These are phyloP conservation scores for Orientallactaga sibirica DNA, from an alignment of 2,797 vertebrate genomes.

Conservation along the genomic window DNA sequence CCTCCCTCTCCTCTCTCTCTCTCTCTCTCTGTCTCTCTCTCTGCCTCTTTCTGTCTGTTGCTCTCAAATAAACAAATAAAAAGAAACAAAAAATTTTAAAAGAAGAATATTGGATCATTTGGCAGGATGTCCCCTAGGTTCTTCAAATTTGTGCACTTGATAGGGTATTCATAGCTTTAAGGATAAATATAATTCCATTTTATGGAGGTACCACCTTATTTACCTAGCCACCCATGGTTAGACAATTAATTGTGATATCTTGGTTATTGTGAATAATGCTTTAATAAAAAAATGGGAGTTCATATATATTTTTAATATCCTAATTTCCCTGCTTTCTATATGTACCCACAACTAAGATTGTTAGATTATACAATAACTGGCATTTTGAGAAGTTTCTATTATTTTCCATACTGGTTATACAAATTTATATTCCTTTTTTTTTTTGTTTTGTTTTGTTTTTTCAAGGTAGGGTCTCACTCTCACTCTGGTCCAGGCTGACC, in stretches of 20 bases:
- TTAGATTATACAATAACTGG: background rate
- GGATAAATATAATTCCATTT: background rate
- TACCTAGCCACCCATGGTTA: too few relatives aligned
- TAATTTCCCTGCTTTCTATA: background rate
- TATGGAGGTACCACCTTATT: background rate
- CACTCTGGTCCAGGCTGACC: too few relatives aligned
- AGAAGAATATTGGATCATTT: background rate
- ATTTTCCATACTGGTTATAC: background rate
- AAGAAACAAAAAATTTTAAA: too few relatives aligned
- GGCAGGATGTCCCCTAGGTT: background rate
- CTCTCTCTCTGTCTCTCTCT: too few relatives aligned
- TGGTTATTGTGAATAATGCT: background rate
- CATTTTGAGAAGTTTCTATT: background rate
- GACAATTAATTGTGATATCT: background rate
- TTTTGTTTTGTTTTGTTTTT: too few relatives aligned
- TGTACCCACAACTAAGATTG: background rate
- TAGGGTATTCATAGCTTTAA: background rate
- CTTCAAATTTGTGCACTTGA: background rate
- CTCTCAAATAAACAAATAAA: too few relatives aligned
- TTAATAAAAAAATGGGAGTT: background rate
- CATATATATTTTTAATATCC: background rate
- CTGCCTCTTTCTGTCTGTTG: too few relatives aligned
- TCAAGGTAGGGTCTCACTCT: too few relatives aligned
- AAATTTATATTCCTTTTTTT: background rate
- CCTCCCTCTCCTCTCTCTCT: too few relatives aligned